Evolutionary conservation across 1,140 invertebrate species (phyloP).

Genomic region (Meloidogyne hapla): DNA sequence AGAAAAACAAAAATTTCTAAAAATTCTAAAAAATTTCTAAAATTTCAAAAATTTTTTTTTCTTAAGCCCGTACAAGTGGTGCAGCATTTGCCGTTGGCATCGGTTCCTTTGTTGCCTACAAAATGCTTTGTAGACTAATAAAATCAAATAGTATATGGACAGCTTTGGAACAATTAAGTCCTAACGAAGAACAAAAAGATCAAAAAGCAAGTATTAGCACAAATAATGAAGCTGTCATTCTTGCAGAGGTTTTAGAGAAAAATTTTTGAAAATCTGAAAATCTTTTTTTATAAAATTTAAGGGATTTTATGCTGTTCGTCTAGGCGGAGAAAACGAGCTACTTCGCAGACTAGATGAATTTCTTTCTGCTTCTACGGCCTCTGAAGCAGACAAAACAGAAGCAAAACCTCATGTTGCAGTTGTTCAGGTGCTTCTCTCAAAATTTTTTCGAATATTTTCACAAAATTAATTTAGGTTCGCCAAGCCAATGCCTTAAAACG

Average conservation of each 20-base stretch:
- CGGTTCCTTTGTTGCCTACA: slow-evolving; percentile 25
- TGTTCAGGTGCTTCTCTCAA: slow-evolving; percentile 8
- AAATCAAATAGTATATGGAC: slow-evolving; percentile 22
- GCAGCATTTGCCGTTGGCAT: slow-evolving; percentile 26
- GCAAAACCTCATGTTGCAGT: slow-evolving; percentile 10
- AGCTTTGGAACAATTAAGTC: slow-evolving; percentile 11
- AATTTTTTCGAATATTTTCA: neutral
- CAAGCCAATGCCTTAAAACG: neutral
- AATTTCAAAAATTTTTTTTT: neutral
- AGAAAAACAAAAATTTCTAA: neutral
- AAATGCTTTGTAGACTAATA: slow-evolving; percentile 20
- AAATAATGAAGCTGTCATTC: neutral
- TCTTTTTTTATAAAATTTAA: neutral
- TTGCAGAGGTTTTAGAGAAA: neutral
- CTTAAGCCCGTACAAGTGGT: slow-evolving; percentile 21
- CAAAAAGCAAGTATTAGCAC: neutral
- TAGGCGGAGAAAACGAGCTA: slow-evolving; percentile 24
- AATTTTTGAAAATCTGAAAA: neutral
- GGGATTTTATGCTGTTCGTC: slow-evolving; percentile 28
- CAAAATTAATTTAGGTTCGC: slow-evolving; percentile 1
- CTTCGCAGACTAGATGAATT: slow-evolving; percentile 15
- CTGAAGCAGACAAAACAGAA: neutral
- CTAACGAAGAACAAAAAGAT: neutral
- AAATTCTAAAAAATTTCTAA: neutral
- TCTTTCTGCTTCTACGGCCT: neutral